A percentile compares a stretch with the other conserved stretches of the same genome.
Evolutionary conservation across 2,797 vertebrate genomes (phyloP).

Genomic region (Leuciscus waleckii): DNA sequence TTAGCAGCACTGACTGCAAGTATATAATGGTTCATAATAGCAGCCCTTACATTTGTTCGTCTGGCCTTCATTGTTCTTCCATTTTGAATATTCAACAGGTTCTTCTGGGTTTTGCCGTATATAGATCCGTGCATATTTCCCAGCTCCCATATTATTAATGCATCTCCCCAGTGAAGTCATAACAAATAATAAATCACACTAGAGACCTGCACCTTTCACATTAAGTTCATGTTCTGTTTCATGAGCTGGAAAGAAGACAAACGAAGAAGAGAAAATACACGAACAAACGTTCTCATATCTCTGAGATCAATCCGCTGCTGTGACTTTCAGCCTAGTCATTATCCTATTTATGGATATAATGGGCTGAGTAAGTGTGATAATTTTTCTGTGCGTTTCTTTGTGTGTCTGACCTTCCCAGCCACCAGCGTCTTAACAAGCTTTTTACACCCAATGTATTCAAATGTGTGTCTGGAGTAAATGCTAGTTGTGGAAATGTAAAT

Average conservation of each 20-base stretch:
- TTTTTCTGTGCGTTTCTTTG: slow-evolving; percentile 24
- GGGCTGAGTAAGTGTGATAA: slow-evolving; percentile 66
- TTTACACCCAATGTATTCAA: background rate
- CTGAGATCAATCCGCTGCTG: slow-evolving; percentile 52
- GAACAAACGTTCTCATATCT: slow-evolving; percentile 35
- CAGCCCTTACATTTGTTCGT: background rate
- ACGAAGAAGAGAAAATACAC: slow-evolving; percentile 1
- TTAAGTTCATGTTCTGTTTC: slow-evolving; percentile 63
- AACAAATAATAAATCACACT: slow-evolving; percentile 64
- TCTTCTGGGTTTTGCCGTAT: background rate
- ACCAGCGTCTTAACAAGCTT: slow-evolving; percentile 36
- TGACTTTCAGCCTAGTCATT: slow-evolving; percentile 63
- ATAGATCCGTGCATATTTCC: slow-evolving; percentile 48
- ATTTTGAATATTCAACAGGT: background rate
- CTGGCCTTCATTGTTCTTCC: background rate
- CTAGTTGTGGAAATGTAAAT: background rate
- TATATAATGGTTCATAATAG: background rate
- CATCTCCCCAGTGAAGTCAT: slow-evolving; percentile 55
- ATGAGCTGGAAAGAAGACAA: slow-evolving; percentile 58
- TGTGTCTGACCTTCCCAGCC: slow-evolving; percentile 5
- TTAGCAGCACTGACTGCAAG: background rate
- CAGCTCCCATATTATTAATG: slow-evolving; percentile 54
- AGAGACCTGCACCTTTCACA: slow-evolving; percentile 61
- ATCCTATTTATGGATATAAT: slow-evolving; percentile 66
- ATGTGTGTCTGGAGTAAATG: slow-evolving; percentile 22